These are phyloP conservation scores for Cheumatopsyche charites DNA, from an alignment of 1,140 invertebrate species.

Conservation along the genomic window DNA sequence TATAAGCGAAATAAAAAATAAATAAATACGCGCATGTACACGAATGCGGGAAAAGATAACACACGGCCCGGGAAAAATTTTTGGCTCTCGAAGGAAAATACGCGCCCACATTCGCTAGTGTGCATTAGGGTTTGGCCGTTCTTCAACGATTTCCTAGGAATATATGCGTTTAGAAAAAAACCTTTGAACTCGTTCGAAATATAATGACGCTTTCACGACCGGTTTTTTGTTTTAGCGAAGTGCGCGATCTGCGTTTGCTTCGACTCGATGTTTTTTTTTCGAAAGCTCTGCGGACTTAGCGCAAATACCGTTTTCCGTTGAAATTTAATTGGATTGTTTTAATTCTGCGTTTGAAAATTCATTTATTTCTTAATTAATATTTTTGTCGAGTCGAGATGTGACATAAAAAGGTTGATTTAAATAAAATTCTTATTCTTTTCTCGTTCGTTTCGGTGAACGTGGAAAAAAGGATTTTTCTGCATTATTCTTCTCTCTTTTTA, in stretches of 20 bases:
- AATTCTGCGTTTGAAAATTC: background rate
- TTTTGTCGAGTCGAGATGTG: slow-evolving; percentile 1
- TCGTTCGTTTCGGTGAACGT: too few species aligned
- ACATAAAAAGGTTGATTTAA: background rate
- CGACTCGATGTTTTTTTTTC: background rate
- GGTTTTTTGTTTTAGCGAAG: background rate
- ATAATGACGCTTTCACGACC: background rate
- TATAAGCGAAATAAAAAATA: background rate
- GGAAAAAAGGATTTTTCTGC: too few species aligned
- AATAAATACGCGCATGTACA: background rate
- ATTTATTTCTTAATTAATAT: slow-evolving; percentile 15
- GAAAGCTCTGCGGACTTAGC: background rate
- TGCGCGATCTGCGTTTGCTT: background rate
- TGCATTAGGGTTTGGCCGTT: slow-evolving; percentile 15
- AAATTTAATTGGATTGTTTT: slow-evolving; percentile 13
- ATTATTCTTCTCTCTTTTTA: too few species aligned
- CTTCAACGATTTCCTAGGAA: slow-evolving; percentile 1
- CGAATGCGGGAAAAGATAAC: slow-evolving; percentile 6
- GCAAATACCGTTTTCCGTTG: background rate
- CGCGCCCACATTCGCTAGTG: background rate
- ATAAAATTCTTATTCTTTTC: too few species aligned
- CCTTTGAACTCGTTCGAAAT: background rate
- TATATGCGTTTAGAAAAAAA: background rate
- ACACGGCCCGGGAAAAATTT: slow-evolving; percentile 6
- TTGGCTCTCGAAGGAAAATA: slow-evolving; percentile 9